Base-by-base conservation (phyloP, 1,140 invertebrate species). In the Pygmarrhopalites habei region DNA sequence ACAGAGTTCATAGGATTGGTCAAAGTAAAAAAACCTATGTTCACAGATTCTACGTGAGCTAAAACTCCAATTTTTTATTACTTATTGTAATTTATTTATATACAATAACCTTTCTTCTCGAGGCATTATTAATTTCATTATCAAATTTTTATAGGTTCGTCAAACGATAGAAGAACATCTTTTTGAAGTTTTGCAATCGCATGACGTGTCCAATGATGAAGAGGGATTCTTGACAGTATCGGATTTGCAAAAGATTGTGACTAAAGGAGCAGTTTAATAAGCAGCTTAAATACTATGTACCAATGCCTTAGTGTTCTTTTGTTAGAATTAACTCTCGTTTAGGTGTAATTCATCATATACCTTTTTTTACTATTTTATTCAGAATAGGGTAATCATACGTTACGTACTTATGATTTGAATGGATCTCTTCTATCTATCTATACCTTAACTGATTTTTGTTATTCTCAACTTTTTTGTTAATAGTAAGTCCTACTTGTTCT, bases 1-100 rank as follows among this genome's bases (percentile, higher is more conserved):
- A n/a, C n/a, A n/a, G 88, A 66, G 79, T 91, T 12, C 85, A 90
- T 76, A 78, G 88, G 39, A 88, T 91, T 69, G 88, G 88, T 0
- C 88, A 91, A 75, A 86, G 80, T 0, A 87, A 79, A 82, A 67
- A 71, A 25, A 77, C 74, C 3, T 66, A 66, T 56, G 72, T 76
- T 26, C 73, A 75, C 53, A 55, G 63, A 39, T 68, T 67, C 35
- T 65, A 63, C 49, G 61, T 66, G 61, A 71, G 32, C 51, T 58
- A 61, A 23, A 59, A 1, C 29, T 7, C 51, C 2, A 35, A 44
- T 62, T 49, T 39, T 65, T 59, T 55, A 49, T 62, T 60, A 73
- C 69, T 60, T 62, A 78, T 76, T 57, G 12, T 51, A 59, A 25
- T 32, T 41, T 28, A 35, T 14, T 30, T 26, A 60, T 60, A 19